Base-by-base conservation (phyloP, 2,113 vertebrate species). In the Carollia perspicillata region DNA sequence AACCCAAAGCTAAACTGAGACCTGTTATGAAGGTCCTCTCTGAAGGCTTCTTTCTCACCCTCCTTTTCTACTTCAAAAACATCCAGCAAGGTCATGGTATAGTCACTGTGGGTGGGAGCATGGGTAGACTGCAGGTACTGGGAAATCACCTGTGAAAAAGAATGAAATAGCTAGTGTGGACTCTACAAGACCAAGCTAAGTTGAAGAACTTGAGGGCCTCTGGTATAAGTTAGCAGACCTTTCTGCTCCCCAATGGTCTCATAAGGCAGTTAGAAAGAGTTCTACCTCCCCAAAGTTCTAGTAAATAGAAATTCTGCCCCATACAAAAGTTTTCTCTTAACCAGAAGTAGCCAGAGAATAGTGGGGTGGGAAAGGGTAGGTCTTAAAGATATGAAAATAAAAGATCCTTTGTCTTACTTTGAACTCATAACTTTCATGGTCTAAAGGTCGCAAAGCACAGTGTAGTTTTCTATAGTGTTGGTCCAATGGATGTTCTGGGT, bases 91-190 rank as follows among this genome's bases (percentile, higher is more conserved):
- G 93, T 99, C 99, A 99, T 99, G 79, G 97, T 98, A 96, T 99
- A 99, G 96, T 99, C 98, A 0, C 9, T 88, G 96, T 99, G 99
- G 23, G 99, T 99, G 35, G 98, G 66, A 30, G 99, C 99, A 33
- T 99, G 99, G n/a, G 99, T 99, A 87, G 99, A 98, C 84, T 98
- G 98, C 6, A 99, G 97, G 92, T 99, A 99, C 63, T 97, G 97
- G 44, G 99, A 98, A 60, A 99, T 97, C 60, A 99, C 95, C 99
- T 99, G 95, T 18, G 74, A 35, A 40, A 89, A 77, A 77, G 33
- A 44, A 58, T 16, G 26, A 47, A 77, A 90, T 35, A 44, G 49
- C 11, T 17, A 2, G 13, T 22, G 18, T 16, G 10, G 30, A 37
- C 8, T 30, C 51, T 18, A 3, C 9, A 37, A 91, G 63, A 35